Percentiles rank a stretch among this genome's conserved stretches.
phyloP scores from a whole-genome alignment of 1,140 invertebrate species.

The Penaeus chinensis region DNA sequence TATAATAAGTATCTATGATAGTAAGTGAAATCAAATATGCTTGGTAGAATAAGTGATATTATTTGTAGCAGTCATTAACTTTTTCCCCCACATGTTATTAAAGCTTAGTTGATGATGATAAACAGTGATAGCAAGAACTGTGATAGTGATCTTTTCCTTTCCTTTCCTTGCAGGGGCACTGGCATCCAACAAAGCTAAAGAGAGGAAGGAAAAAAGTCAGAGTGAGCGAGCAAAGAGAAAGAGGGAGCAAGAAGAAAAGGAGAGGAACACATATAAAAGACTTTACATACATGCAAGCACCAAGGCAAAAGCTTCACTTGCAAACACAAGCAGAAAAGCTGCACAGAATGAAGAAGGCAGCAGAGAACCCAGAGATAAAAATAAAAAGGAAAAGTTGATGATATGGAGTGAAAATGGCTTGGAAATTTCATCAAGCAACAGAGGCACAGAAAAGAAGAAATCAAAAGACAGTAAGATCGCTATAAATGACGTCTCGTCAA shows the following conservation, averaged over 20 bases:
- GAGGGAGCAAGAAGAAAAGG: constrained; percentile 39
- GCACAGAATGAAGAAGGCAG: too few relatives aligned
- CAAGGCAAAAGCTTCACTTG: background rate
- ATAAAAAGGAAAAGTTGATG: too few relatives aligned
- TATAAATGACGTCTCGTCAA: too few relatives aligned
- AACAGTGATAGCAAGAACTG: background rate
- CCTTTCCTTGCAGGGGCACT: constrained; percentile 35
- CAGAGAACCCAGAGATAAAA: too few relatives aligned
- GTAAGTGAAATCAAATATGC: background rate
- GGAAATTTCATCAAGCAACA: too few relatives aligned
- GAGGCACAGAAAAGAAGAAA: too few relatives aligned
- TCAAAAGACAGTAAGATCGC: too few relatives aligned
- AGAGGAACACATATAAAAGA: constrained; percentile 44
- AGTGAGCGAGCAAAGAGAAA: constrained; percentile 27
- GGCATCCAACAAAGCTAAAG: constrained; percentile 42
- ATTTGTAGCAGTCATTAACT: too few relatives aligned
- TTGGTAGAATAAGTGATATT: background rate
- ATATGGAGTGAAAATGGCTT: too few relatives aligned
- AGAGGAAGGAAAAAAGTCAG: constrained; percentile 31
- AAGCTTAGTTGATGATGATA: background rate
- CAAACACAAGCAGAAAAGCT: too few relatives aligned
- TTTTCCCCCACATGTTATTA: too few relatives aligned
- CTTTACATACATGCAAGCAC: constrained; percentile 44
- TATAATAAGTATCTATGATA: background rate
- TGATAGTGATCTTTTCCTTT: background rate